Conservation (phyloP, 2,888 invertebrate species). For the Thelaira solivaga region DNA sequence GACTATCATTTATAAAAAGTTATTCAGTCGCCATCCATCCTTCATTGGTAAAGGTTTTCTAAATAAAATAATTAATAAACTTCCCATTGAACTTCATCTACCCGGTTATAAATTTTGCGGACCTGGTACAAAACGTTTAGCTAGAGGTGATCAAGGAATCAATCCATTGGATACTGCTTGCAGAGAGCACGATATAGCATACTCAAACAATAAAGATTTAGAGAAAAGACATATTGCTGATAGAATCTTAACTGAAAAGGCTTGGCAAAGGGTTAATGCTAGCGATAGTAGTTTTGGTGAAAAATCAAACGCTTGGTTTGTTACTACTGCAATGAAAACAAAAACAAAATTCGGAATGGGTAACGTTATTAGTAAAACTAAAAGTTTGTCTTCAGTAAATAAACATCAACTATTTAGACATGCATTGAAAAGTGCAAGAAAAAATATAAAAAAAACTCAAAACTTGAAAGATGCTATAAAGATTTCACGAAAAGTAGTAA, state of each 20-base stretch:
- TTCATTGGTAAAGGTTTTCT: too few species aligned
- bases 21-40: background rate
- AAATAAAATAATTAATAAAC: conserved; percentile 1
- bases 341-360: conserved; percentile 20
- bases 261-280: conserved; percentile 31
- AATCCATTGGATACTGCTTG: conserved; percentile 65
- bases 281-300: conserved; percentile 10
- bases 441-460: background rate
- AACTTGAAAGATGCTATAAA: background rate
- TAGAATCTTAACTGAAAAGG: conserved; percentile 36
- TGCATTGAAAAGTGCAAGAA: background rate
- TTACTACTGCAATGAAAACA: conserved; percentile 21
- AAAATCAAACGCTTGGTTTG: conserved; percentile 18
- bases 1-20: background rate
- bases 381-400: background rate
- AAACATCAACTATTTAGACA: background rate
- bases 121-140: conserved; percentile 48
- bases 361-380: conserved; percentile 5
- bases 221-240: conserved; percentile 28
- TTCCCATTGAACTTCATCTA: background rate
- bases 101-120: too few species aligned
- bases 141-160: conserved; percentile 65
- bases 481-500: background rate
- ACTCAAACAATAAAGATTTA: conserved; percentile 29
- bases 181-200: conserved; percentile 58